A percentile compares a stretch with the other conserved stretches of the same genome.
These are phyloP conservation scores for Dexiosoma caninum DNA, from an alignment of 2,888 invertebrate species.

Conservation along the genomic window DNA sequence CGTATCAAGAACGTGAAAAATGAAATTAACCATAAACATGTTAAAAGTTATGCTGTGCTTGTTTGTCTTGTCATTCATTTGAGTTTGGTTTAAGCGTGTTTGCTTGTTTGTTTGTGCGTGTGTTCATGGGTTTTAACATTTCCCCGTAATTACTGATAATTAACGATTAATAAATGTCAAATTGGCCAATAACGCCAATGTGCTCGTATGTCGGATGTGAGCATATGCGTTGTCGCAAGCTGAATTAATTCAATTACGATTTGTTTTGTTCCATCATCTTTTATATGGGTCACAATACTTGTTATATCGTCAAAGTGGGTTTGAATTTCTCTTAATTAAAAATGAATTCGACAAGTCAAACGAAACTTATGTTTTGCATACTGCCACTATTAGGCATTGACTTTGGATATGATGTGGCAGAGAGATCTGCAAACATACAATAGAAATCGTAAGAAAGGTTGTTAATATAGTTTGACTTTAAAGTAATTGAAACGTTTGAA, in stretches of 20 bases:
- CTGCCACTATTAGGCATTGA: neutral
- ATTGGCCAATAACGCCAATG: slow-evolving; percentile 23
- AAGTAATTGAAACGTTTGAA: too few relatives aligned
- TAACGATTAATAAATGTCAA: slow-evolving; percentile 62
- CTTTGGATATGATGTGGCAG: too few relatives aligned
- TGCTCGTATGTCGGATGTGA: slow-evolving; percentile 1
- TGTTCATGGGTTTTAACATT: slow-evolving; percentile 34
- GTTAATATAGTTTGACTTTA: too few relatives aligned
- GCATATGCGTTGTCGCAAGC: slow-evolving; percentile 11
- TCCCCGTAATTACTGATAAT: slow-evolving; percentile 59
- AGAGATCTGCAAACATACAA: too few relatives aligned
- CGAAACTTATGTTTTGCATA: neutral
- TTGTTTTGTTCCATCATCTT: too few relatives aligned
- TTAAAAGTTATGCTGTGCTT: slow-evolving; percentile 39
- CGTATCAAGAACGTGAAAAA: slow-evolving; percentile 32
- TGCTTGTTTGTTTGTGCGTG: neutral
- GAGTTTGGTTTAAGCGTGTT: neutral
- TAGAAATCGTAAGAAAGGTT: too few relatives aligned
- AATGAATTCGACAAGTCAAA: slow-evolving; percentile 10
- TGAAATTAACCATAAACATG: slow-evolving; percentile 44
- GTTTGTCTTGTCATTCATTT: slow-evolving; percentile 26
- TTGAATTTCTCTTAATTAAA: slow-evolving; percentile 36
- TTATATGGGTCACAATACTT: slow-evolving; percentile 18
- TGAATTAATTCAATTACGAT: neutral
- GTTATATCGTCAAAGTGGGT: neutral